Base-by-base conservation (phyloP, 2,797 vertebrate species). In the Pipistrellus kuhlii region DNA sequence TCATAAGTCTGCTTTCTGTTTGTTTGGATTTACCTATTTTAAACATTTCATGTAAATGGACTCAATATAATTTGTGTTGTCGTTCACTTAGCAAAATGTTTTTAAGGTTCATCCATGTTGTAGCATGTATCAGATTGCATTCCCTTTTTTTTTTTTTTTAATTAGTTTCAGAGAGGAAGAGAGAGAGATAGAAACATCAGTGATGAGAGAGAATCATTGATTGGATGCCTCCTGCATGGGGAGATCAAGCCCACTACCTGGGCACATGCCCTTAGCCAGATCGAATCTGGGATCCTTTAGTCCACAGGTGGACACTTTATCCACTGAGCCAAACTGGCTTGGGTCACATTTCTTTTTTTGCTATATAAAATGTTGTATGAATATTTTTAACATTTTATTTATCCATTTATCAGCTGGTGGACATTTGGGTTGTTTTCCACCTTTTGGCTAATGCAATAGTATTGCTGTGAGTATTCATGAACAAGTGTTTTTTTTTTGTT, bases 351-450 rank as follows among this genome's bases (percentile, higher is more conserved):
- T 59, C 12, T 2, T 77, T 86, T 91, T 81, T 57, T 17, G 11
- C 66, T 89, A 69, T 93, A 86, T 92, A 83, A 92, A 89, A 83
- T 91, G 82, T 75, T 71, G n/a, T 85, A 53, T 57, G 23, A 73
- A 27, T 69, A 80, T 87, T 69, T 87, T 69, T 13, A 25, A 82
- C 64, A 62, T 91, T 94, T 88, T 81, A 35, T 83, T 76, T 88
- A 80, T 69, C 30, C 2, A 9, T 76, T 92, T 9, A 69, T 84
- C 25, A n/a, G 44, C 15, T 91, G 38, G 64, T 83, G 12, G 64
- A 27, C 13, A 23, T 75, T 93, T 78, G 17, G 17, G 46, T 90
- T 85, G 41, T 91, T 94, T 83, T 91, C 27, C 10, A n/a, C 14
- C 15, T 85, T 90, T 90, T 85, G 30, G 27, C 84, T 88, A 48